A percentile compares a stretch with the other conserved stretches of the same genome.
Conservation (phyloP, 1,140 invertebrate genomes). For the Dendrolimus punctatus region DNA sequence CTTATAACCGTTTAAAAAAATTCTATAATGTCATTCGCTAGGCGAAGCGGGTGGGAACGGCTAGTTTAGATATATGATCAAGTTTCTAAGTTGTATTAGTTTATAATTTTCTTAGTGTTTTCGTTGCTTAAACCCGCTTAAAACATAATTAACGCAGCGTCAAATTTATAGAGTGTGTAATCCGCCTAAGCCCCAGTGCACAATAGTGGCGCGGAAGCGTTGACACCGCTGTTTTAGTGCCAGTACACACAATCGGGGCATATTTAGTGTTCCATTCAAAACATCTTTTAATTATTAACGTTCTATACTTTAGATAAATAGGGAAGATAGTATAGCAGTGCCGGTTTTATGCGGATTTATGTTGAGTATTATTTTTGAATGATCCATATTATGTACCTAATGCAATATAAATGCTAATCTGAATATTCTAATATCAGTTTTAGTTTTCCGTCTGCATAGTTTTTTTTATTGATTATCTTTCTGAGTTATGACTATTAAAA, state of each 20-base stretch:
- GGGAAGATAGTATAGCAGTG: constrained; percentile 10
- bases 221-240: constrained; percentile 14
- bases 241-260: constrained; percentile 13
- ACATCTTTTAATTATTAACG: constrained; percentile 19
- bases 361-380: constrained; percentile 3
- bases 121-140: too few species aligned
- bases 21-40: too few species aligned
- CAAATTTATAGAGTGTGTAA: neutral
- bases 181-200: constrained; percentile 1
- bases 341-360: constrained; percentile 10
- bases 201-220: constrained; percentile 17
- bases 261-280: constrained; percentile 26
- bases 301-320: constrained; percentile 18
- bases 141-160: neutral
- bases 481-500: too few species aligned
- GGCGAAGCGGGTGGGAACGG: too few species aligned
- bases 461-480: too few species aligned
- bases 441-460: too few species aligned
- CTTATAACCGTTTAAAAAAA: too few species aligned
- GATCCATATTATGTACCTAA: neutral
- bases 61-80: too few species aligned
- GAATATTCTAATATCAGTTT: too few species aligned
- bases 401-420: neutral
- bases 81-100: too few species aligned
- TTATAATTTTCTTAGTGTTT: too few species aligned